Percentiles rank a stretch among this genome's conserved stretches.
Conservation (phyloP, 2,797 vertebrate genomes). For the Siniperca scherzeri region DNA sequence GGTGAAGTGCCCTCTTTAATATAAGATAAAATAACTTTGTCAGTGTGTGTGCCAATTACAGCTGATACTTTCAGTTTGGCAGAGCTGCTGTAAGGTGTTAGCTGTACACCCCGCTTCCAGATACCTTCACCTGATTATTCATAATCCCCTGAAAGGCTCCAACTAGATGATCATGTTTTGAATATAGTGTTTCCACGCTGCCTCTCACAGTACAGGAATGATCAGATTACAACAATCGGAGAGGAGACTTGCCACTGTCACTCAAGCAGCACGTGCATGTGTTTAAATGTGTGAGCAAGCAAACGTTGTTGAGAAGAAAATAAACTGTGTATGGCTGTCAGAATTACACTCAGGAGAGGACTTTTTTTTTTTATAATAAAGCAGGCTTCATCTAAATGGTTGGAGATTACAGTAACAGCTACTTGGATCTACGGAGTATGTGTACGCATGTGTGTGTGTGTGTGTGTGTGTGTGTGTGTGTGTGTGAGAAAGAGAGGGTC, state of each 20-base stretch:
- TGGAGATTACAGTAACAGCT: neutral
- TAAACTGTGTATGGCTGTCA: neutral
- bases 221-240: conserved; percentile 58
- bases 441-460: neutral
- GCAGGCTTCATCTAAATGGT: neutral
- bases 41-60: neutral
- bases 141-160: conserved; percentile 55
- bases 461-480: conserved; percentile 9
- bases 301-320: neutral
- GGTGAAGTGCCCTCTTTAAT: neutral
- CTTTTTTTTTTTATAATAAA: conserved; percentile 11
- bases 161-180: conserved; percentile 40
- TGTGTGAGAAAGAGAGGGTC: conserved; percentile 27
- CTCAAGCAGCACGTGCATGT: conserved; percentile 13
- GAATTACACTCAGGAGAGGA: neutral
- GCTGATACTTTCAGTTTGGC: conserved; percentile 20
- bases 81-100: conserved; percentile 14
- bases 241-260: conserved; percentile 36
- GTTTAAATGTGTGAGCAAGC: conserved; percentile 15
- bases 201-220: conserved; percentile 57
- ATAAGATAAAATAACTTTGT: conserved; percentile 9
- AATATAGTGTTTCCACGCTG: conserved; percentile 63
- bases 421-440: neutral
- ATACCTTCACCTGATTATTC: conserved; percentile 51
- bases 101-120: conserved; percentile 1